Evolutionary conservation across 2,797 vertebrate genomes (phyloP), one percentile per base, ranked within the genome.

Genomic region (Melanotaenia maccullochi): DNA sequence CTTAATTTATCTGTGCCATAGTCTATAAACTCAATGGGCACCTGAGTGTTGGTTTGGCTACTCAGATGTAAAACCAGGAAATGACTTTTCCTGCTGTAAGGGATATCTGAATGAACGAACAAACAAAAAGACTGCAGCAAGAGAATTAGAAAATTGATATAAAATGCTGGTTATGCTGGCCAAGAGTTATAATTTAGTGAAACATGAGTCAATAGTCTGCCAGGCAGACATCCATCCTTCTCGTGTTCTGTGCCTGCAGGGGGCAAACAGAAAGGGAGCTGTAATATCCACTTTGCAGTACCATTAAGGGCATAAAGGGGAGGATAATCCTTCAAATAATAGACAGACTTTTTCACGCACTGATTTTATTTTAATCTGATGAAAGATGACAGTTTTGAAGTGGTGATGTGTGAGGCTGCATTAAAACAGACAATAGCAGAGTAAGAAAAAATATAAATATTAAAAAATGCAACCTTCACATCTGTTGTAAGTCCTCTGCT

Each of bases 41-140:
- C 40, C 28, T 30, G 28, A 32, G 16, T 54, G 62, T 60, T 38
- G 64, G 75, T 61, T 68, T 79, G 81, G 82, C 61, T 60, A 70
- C 60, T 81, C 35, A 2, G 71, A 83, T 82, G 85, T 83, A 79
- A 89, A 63, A 65, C 67, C 52, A 4, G 38, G 58, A 81, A 57
- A 60, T 81, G 65, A 63, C 68, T 75, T 70, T 64, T 65, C 44
- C 49, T 60, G 32, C 79, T 42, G 30, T 22, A 68, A 60, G 36
- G 44, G 60, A 79, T 54, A 64, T 55, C 73, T 33, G 57, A 60
- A 70, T 62, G 28, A 64, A 44, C 38, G 44, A 75, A 18, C 1
- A 8, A 6, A 8, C 6, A 7, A n/a, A 49, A 62, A 66, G n/a
- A 52, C 75, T 58, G 35, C 47, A 54, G 51, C 1, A 59, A 52